Conservation (phyloP, 2,797 vertebrate species). For the Lacerta viridis region DNA sequence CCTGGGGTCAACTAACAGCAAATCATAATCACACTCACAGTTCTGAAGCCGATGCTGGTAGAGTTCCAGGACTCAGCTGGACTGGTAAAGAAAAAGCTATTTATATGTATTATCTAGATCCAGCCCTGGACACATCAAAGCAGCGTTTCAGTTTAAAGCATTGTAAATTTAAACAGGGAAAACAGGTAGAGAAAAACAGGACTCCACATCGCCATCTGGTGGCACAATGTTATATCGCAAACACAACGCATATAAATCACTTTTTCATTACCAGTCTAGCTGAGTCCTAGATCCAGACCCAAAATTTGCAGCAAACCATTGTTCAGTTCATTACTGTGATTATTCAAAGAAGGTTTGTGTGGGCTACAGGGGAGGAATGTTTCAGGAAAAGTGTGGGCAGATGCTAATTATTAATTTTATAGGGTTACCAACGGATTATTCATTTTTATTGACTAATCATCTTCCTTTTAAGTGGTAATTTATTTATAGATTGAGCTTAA, state of each 20-base stretch:
- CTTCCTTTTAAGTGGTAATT: neutral
- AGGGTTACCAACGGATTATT: neutral
- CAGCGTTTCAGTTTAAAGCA: no score
- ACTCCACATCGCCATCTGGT: no score
- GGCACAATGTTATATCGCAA: no score
- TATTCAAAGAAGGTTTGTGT: neutral
- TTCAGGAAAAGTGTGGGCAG: neutral
- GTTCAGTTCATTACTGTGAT: neutral
- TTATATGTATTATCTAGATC: no score
- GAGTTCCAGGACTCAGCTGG: neutral
- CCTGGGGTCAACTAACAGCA: neutral
- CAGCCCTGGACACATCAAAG: no score
- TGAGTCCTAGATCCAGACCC: neutral
- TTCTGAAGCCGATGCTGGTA: neutral
- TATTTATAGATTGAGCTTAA: conserved; percentile 1
- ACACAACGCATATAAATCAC: no score
- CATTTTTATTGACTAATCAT: neutral
- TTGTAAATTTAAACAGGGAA: no score
- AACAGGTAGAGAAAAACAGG: no score
- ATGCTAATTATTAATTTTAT: neutral
- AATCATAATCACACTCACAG: neutral
- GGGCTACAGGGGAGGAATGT: neutral
- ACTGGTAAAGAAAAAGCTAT: no score
- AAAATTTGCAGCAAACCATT: neutral
- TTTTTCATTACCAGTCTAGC: neutral